Conservation (phyloP, 2,797 vertebrate genomes). For the Gobionotothen gibberifrons region DNA sequence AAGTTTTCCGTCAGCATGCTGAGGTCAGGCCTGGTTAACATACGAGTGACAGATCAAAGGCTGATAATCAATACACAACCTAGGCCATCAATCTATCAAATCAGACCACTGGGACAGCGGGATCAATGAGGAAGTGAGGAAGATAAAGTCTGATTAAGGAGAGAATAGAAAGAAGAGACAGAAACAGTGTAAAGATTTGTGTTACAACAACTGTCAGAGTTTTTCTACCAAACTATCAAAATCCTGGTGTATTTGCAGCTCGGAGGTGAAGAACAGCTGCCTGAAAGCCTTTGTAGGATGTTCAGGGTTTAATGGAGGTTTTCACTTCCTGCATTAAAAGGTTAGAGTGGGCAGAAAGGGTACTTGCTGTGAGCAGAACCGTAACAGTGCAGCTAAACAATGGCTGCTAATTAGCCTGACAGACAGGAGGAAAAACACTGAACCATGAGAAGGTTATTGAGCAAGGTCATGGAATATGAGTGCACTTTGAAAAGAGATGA, state of each 20-base stretch:
- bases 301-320: conserved; percentile 22
- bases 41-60: conserved; percentile 62
- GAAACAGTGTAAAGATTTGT: neutral
- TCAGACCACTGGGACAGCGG: conserved; percentile 25
- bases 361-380: conserved; percentile 31
- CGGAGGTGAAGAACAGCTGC: conserved; percentile 23
- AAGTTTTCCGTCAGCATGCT: conserved; percentile 25
- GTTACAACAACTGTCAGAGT: neutral
- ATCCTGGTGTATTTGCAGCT: neutral
- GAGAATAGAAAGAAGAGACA: neutral
- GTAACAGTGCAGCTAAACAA: conserved; percentile 43
- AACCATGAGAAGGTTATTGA: conserved; percentile 39
- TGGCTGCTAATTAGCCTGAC: conserved; percentile 55
- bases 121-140: conserved; percentile 41
- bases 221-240: neutral
- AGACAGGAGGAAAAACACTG: conserved; percentile 39
- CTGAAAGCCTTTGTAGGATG: conserved; percentile 7
- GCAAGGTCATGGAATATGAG: conserved; percentile 49
- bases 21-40: conserved; percentile 14
- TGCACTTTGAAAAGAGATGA: conserved; percentile 23
- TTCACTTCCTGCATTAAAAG: conserved; percentile 55
- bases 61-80: conserved; percentile 45
- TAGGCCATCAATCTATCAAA: conserved; percentile 42
- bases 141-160: conserved; percentile 21
- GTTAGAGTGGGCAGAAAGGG: conserved; percentile 17